A percentile compares a stretch with the other conserved stretches of the same genome.
Evolutionary conservation across 2,888 invertebrate species (phyloP).

Genomic region (Mystacides longicornis): DNA sequence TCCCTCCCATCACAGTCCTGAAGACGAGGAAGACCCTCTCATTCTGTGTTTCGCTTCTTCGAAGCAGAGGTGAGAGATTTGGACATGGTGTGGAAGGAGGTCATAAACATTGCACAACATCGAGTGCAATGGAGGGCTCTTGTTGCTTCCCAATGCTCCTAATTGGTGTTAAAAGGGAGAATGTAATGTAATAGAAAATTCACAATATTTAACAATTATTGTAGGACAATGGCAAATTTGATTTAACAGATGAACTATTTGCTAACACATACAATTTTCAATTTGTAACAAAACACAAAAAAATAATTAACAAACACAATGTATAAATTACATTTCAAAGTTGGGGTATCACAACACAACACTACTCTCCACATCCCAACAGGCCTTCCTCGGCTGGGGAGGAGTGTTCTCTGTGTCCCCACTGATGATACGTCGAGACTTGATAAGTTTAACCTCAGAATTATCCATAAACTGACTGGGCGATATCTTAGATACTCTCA

Average conservation of each 20-base stretch:
- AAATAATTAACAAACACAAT: background rate
- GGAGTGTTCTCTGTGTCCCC: slow-evolving; percentile 48
- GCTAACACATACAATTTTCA: background rate
- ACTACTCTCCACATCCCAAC: slow-evolving; percentile 46
- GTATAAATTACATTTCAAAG: background rate
- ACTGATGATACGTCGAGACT: slow-evolving; percentile 32
- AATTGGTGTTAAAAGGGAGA: too few species aligned
- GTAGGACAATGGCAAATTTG: background rate
- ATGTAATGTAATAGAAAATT: too few species aligned
- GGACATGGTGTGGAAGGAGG: too few species aligned
- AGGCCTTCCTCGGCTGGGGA: slow-evolving; percentile 43
- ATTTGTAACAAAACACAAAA: background rate
- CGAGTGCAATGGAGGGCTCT: too few species aligned
- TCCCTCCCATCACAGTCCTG: too few species aligned
- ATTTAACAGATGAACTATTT: background rate
- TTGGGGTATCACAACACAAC: slow-evolving; percentile 36
- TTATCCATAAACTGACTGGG: slow-evolving; percentile 1
- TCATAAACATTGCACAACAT: too few species aligned
- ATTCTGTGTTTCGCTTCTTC: too few species aligned
- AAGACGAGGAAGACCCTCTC: too few species aligned
- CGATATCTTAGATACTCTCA: slow-evolving; percentile 14
- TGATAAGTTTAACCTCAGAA: slow-evolving; percentile 29
- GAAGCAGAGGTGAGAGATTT: too few species aligned
- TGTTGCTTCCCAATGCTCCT: too few species aligned
- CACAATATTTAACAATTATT: too few species aligned